Evolutionary conservation across 2,888 invertebrate genomes (phyloP).

Genomic region (Holacanthella duospinosa): DNA sequence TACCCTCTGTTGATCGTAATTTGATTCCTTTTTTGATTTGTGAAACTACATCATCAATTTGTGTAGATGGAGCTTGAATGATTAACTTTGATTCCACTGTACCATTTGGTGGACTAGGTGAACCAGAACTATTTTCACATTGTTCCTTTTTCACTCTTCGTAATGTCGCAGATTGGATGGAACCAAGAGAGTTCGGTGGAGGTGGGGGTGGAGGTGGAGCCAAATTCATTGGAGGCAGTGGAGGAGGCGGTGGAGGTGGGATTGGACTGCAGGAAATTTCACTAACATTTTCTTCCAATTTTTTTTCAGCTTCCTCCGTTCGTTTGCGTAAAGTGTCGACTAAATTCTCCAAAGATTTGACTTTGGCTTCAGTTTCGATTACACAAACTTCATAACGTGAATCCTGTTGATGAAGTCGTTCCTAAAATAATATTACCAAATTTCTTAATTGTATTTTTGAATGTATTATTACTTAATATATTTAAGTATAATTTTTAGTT

Average conservation of each 20-base stretch:
- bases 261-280: conserved; percentile 7
- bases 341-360: conserved; percentile 28
- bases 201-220: conserved; percentile 22
- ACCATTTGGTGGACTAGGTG: neutral
- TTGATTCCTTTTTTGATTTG: conserved; percentile 33
- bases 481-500: neutral
- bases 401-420: conserved; percentile 24
- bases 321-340: conserved; percentile 15
- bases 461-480: neutral
- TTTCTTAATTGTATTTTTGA: neutral
- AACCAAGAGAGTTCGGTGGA: conserved; percentile 5
- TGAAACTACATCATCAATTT: conserved; percentile 32
- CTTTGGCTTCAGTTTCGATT: conserved; percentile 23
- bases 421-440: conserved; percentile 14
- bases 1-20: conserved; percentile 24
- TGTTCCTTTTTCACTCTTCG: neutral
- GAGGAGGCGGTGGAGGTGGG: conserved; percentile 21
- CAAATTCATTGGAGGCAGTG: conserved; percentile 19
- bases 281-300: conserved; percentile 20
- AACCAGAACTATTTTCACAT: neutral
- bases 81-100: neutral
- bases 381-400: conserved; percentile 20
- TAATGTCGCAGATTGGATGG: neutral
- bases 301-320: conserved; percentile 29
- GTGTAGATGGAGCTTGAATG: conserved; percentile 11